A percentile compares a stretch with the other conserved stretches of the same genome.
These are phyloP conservation scores for Amphipoea lucens DNA, from an alignment of 2,888 invertebrate species.

Conservation along the genomic window DNA sequence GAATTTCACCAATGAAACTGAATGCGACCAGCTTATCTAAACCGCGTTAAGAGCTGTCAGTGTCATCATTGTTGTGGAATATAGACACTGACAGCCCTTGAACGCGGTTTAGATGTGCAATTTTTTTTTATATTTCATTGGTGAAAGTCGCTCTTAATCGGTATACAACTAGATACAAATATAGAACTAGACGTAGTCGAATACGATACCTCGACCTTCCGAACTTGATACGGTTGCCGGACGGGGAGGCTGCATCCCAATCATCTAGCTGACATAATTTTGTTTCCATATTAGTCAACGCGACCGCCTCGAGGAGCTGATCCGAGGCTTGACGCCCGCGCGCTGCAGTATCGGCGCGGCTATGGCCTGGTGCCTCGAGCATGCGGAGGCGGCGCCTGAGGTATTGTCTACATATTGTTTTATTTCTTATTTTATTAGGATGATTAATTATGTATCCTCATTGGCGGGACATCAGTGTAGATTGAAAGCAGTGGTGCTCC, in stretches of 20 bases:
- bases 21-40: too few relatives aligned
- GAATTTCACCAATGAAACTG: background rate
- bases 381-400: slow-evolving; percentile 99
- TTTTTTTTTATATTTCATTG: too few relatives aligned
- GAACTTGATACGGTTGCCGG: background rate
- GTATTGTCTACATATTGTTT: background rate
- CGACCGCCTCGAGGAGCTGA: slow-evolving; percentile 97
- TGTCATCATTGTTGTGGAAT: too few relatives aligned
- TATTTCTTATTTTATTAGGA: background rate
- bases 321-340: slow-evolving; percentile 95
- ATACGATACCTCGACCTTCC: background rate
- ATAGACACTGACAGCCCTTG: too few relatives aligned
- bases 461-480: background rate
- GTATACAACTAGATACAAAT: background rate
- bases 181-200: background rate
- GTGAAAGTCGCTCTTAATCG: too few relatives aligned
- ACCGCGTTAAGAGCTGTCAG: too few relatives aligned
- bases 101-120: too few relatives aligned
- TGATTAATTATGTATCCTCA: background rate
- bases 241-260: background rate
- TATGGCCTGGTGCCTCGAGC: slow-evolving; percentile 99
- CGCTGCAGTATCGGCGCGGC: slow-evolving; percentile 96
- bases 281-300: slow-evolving; percentile 92
- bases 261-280: background rate
- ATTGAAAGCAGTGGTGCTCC: too few relatives aligned